Evolutionary conservation across 1,140 invertebrate genomes (phyloP), one percentile per base, ranked within the genome.

Genomic region (Drosophila sturtevanti): DNA sequence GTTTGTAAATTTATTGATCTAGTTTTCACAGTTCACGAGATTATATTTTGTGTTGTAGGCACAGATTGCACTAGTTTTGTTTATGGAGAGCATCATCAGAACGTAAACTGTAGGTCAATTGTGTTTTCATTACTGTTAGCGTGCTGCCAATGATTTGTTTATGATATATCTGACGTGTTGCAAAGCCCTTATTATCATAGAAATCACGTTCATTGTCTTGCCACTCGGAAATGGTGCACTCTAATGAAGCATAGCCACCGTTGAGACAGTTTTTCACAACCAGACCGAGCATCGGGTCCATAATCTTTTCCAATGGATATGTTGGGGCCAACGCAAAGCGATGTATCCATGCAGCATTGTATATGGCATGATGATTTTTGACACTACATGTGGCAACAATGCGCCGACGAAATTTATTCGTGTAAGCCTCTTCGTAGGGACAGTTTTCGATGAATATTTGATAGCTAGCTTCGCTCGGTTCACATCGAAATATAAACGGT

Each of bases 261-360:
- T 52, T 63, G 1, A 68, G 21, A 51, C 90, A 89, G 52, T 84
- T 91, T 41, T 90, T 87, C 4, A 64, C 74, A 31, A 90, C 55
- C 1, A 77, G 34, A 24, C 56, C 73, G 0, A 92, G 52, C 89
- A 92, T 90, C 18, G 91, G 90, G 34, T 80, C 85, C 69, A 89
- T 91, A 14, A 92, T 89, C 62, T 79, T 87, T n/a, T 90, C 77
- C 16, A 72, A 74, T 0, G 90, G 84, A 74, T 91, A 92, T 5
- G 77, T 41, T 7, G 80, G 77, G 9, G 79, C 90, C n/a, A 92
- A 65, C 21, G 79, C 91, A 52, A 92, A 91, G 21, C 91, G 79
- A 74, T 87, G 87, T n/a, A 92, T 87, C 86, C 86, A 92, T 24
- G 87, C 91, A 0, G 79, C 91, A 62, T 92, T 92, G 55, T 91